Base-by-base conservation (phyloP, 2,888 invertebrate genomes). In the Pandemis heparana region DNA sequence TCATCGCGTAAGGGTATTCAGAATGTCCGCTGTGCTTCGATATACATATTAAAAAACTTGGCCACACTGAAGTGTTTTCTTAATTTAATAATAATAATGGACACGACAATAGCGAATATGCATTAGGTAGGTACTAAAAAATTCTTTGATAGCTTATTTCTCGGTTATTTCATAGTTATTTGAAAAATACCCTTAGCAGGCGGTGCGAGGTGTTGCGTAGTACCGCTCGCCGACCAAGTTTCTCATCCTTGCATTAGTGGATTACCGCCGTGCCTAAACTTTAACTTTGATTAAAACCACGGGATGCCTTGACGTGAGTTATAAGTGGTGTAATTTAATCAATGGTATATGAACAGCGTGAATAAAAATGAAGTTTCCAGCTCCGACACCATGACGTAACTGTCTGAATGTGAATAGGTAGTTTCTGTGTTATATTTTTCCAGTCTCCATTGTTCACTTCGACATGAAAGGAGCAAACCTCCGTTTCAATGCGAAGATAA, bases 231-330 rank as follows among this genome's bases (percentile, higher is more conserved):
- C 66, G 71, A 74, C 61, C 67, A 80, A 83, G 82, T 82, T 83
- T 78, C 82, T 79, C 81, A 85, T 82, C 79, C 86, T 77, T 83
- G 85, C 84, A 87, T 88, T 86, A 87, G 84, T 82, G 87, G 86
- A 88, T 89, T 89, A 88, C 83, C 84, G 82, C 77, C 79, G 76
- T 73, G 78, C 82, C 75, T 76, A 83, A 89, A 91, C 81, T 89
- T 90, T 82, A 77, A 79, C 81, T 80, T 82, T 87, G 86, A 88
- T 87, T 87, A 87, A 87, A 86, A 85, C 86, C 88, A 79, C 86
- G 79, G 81, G 80, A 79, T 79, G 80, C 75, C 85, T 86, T 85
- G 86, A 84, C 83, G 79, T 82, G 87, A 88, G 87, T 88, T 85
- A 83, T 83, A 81, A 84, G 80, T 70, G 69, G 74, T 77, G 78